These are phyloP conservation scores for Drosophila falleni DNA, from an alignment of 2,888 invertebrate species.

Conservation along the genomic window DNA sequence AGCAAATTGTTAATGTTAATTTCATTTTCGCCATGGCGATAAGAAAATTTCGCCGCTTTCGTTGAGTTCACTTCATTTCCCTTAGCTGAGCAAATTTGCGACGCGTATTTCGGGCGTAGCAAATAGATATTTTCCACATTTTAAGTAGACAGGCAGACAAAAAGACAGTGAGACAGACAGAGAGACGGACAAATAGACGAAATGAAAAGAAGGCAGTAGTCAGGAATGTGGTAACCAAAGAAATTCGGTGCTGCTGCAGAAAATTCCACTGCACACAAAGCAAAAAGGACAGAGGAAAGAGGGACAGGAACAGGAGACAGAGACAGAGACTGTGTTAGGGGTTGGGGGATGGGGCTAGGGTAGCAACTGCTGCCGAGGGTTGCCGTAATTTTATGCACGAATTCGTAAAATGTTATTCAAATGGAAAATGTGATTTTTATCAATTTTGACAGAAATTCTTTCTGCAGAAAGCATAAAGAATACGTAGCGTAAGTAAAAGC, in stretches of 20 bases:
- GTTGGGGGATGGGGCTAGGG: conserved; percentile 14
- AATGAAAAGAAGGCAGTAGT: conserved; percentile 15
- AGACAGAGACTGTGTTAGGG: not conserved
- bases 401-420: conserved; percentile 84
- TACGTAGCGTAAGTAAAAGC: conserved; percentile 43
- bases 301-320: conserved; percentile 4
- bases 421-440: conserved; percentile 85
- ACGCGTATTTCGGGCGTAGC: conserved; percentile 73
- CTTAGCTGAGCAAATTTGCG: conserved; percentile 47
- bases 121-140: conserved; percentile 81
- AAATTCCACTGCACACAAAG: conserved; percentile 67
- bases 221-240: conserved; percentile 72
- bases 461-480: conserved; percentile 63
- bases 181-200: not conserved
- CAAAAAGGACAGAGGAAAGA: not conserved
- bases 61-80: conserved; percentile 40
- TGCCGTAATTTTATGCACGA: conserved; percentile 84
- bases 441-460: conserved; percentile 84
- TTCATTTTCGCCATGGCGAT: conserved; percentile 66
- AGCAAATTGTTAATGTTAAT: conserved; percentile 77
- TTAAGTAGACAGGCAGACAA: conserved; percentile 68
- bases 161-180: conserved; percentile 7
- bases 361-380: conserved; percentile 50
- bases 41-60: conserved; percentile 62
- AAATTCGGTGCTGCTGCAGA: conserved; percentile 61